Base-by-base conservation (phyloP, 30 jellyfish, hydroid and myxozoan genomes). In the Nemopilema nomurai region DNA sequence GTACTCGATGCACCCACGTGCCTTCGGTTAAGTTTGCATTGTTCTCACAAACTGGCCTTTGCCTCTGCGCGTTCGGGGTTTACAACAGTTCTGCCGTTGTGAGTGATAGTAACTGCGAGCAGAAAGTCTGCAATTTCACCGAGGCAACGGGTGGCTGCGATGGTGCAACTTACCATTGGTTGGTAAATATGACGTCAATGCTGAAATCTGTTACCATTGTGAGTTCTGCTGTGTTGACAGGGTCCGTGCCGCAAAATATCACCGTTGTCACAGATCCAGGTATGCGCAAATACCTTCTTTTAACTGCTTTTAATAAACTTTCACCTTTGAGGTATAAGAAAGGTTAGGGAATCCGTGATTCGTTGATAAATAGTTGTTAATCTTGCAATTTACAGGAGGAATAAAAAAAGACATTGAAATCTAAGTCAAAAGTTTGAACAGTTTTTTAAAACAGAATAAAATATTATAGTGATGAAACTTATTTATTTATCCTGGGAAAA, bases 201-300 rank as follows among this genome's bases (percentile, higher is more conserved):
- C 25, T 83, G 29, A 57, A 49, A n/a, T 78, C 53, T 4, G 79
- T 83, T 62, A 71, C 62, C 53, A 62, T 83, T 16, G 50, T 31
- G 16, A 71, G 51, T 51, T 18, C 80, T 28, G 80, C 51, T 41
- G 62, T 69, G 16, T 18, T 83, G 20, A 49, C 28, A 1, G 91
- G 91, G 0, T 30, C 82, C n/a, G 82, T 69, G 71, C 85, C 82
- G 19, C 91, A 83, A 51, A 83, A 83, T n/a, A 71, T 83, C 52
- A 83, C 86, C 21, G 85, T 76, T 0, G 0, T 24, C 18, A 71
- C 91, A 25, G 73, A 32, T 6, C 85, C 91, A 53, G 91, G 91
- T 83, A 18, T 1, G 85, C 16, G 17, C 53, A 41, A n/a, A n/a
- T n/a, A n/a, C n/a, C n/a, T n/a, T n/a, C n/a, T n/a, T n/a, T n/a